phyloP scores from a whole-genome alignment of 2,888 invertebrate species.

The Nephrotoma appendiculata region DNA sequence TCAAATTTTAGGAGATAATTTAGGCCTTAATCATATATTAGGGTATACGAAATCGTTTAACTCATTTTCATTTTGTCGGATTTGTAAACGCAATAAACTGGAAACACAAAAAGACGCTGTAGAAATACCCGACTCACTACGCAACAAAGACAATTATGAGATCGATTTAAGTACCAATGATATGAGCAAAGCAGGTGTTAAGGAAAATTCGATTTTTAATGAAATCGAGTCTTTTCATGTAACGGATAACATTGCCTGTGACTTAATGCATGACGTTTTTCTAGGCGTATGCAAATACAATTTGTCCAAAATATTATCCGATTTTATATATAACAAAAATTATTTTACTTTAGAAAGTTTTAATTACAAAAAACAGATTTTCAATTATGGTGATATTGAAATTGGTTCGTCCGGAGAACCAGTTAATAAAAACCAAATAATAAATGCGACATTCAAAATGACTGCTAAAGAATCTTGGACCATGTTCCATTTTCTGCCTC shows the following conservation, averaged over 20 bases:
- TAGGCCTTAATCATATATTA: too few species aligned
- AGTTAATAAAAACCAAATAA: neutral
- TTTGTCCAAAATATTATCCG: neutral
- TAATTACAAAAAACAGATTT: constrained; percentile 1
- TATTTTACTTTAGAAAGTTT: neutral
- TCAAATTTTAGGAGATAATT: too few species aligned
- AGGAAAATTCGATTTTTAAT: constrained; percentile 3
- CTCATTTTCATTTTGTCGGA: too few species aligned
- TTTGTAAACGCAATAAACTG: too few species aligned
- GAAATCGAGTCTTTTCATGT: neutral
- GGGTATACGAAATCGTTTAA: too few species aligned
- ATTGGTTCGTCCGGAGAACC: constrained; percentile 7
- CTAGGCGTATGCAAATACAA: constrained; percentile 1
- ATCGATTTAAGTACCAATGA: neutral
- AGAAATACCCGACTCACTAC: too few species aligned
- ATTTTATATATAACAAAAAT: constrained; percentile 1
- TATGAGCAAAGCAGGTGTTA: neutral
- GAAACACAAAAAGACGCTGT: too few species aligned
- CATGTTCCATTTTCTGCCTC: neutral
- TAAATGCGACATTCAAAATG: neutral
- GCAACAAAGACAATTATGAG: neutral
- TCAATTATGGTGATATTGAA: constrained; percentile 9
- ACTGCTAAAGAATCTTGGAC: neutral
- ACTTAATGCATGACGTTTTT: constrained; percentile 7
- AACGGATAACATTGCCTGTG: neutral